A percentile compares a stretch with the other conserved stretches of the same genome.
Conservation (phyloP, 2,888 invertebrate species). For the Vesta saturnalis region DNA sequence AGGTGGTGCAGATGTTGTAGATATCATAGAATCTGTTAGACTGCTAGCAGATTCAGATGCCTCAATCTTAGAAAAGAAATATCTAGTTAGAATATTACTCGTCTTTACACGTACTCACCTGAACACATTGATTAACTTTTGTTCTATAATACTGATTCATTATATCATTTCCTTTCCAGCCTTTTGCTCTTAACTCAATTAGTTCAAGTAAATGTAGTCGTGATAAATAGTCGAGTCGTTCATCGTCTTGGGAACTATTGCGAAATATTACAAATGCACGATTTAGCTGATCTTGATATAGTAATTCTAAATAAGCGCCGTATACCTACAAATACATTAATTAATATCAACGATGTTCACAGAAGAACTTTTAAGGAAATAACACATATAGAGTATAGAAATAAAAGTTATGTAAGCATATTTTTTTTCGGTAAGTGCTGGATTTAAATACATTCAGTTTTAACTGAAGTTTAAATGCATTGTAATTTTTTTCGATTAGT, state of each 20-base stretch:
- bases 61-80: conserved; percentile 50
- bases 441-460: no score
- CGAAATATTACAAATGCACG: conserved; percentile 86
- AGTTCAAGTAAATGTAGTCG: conserved; percentile 90
- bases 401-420: no score
- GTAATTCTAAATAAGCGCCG: conserved; percentile 82
- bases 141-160: conserved; percentile 86
- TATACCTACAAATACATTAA: conserved; percentile 65
- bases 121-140: conserved; percentile 57
- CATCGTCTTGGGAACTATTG: conserved; percentile 90
- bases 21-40: conserved; percentile 63
- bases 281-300: conserved; percentile 87
- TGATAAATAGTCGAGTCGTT: conserved; percentile 84
- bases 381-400: no score
- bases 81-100: not conserved
- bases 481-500: no score
- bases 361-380: no score
- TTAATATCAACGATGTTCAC: no score
- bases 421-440: no score
- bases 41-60: conserved; percentile 55
- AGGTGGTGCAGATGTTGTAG: conserved; percentile 64
- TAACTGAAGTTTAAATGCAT: no score
- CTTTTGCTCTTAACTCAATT: conserved; percentile 91
- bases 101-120: conserved; percentile 45
- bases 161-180: conserved; percentile 88